Conservation (phyloP, 92 coral and sea anemone species). For the Siderastrea radians region DNA sequence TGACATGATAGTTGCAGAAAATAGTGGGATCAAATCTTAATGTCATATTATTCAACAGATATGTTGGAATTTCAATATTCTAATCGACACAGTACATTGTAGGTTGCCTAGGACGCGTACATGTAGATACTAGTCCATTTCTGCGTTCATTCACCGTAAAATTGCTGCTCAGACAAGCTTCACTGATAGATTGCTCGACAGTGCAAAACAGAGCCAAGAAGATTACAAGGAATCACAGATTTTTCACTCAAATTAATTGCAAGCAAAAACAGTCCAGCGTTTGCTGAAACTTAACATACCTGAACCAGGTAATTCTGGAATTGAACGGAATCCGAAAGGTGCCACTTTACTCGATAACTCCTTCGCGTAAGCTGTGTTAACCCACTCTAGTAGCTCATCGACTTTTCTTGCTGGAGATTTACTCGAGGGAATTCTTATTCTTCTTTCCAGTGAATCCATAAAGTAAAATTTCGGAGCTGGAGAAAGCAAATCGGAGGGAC, state of each 20-base stretch:
- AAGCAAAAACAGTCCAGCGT: background rate
- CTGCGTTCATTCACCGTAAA: slow-evolving; percentile 13
- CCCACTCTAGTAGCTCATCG: slow-evolving; percentile 94
- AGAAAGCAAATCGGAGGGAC: slow-evolving; percentile 87
- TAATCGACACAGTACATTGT: background rate
- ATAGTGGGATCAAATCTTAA: background rate
- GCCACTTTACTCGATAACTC: slow-evolving; percentile 82
- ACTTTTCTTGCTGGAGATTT: slow-evolving; percentile 84
- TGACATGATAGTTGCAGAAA: background rate
- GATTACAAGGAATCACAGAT: background rate
- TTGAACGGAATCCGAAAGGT: slow-evolving; percentile 83
- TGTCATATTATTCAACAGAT: background rate
- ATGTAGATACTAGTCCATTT: background rate
- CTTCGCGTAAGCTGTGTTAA: slow-evolving; percentile 86
- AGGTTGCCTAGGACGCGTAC: slow-evolving; percentile 46
- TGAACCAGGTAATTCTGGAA: slow-evolving; percentile 62
- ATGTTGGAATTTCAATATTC: slow-evolving; percentile 4
- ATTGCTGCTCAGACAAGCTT: background rate
- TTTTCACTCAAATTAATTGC: background rate
- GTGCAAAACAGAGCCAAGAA: background rate
- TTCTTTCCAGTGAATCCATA: slow-evolving; percentile 90
- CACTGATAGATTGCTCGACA: background rate
- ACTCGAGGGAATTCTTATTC: slow-evolving; percentile 69
- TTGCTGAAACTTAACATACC: slow-evolving; percentile 40
- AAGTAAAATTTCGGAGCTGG: slow-evolving; percentile 90